These are phyloP conservation scores for Vanacampus margaritifer DNA, from an alignment of 2,113 vertebrate species.

Conservation along the genomic window DNA sequence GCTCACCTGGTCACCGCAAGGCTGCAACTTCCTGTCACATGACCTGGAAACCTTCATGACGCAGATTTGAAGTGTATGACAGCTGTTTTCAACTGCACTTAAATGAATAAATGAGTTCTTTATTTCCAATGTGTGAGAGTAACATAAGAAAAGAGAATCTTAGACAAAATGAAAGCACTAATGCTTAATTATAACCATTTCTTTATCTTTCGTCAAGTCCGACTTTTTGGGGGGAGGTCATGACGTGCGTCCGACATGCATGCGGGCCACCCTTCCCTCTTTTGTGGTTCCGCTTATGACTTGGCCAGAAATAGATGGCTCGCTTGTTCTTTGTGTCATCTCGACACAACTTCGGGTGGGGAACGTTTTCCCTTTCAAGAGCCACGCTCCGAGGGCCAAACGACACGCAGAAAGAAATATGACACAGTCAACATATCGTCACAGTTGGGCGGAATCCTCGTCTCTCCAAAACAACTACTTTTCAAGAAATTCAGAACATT, in stretches of 20 bases:
- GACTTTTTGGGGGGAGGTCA: neutral
- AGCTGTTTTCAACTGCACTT: neutral
- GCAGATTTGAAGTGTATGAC: neutral
- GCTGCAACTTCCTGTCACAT: conserved; percentile 49
- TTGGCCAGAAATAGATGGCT: conserved; percentile 37
- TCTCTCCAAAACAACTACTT: too few relatives aligned
- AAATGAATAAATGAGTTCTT: too few relatives aligned
- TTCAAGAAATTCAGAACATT: neutral
- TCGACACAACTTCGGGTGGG: neutral
- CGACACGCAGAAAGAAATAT: neutral
- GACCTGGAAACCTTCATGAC: conserved; percentile 14
- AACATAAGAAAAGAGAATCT: too few relatives aligned
- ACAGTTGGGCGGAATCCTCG: neutral
- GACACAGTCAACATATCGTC: neutral
- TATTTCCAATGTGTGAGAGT: too few relatives aligned
- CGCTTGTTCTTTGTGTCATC: neutral
- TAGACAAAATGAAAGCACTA: too few relatives aligned
- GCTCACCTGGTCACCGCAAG: conserved; percentile 21
- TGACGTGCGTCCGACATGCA: conserved; percentile 5
- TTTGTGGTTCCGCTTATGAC: conserved; percentile 35
- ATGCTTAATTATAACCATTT: too few relatives aligned
- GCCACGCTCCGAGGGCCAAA: neutral
- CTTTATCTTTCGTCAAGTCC: too few relatives aligned
- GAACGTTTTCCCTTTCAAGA: neutral
- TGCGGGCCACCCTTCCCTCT: conserved; percentile 16